These are phyloP conservation scores for Hypanus sabinus DNA, from an alignment of 2,113 vertebrate species.

Conservation along the genomic window DNA sequence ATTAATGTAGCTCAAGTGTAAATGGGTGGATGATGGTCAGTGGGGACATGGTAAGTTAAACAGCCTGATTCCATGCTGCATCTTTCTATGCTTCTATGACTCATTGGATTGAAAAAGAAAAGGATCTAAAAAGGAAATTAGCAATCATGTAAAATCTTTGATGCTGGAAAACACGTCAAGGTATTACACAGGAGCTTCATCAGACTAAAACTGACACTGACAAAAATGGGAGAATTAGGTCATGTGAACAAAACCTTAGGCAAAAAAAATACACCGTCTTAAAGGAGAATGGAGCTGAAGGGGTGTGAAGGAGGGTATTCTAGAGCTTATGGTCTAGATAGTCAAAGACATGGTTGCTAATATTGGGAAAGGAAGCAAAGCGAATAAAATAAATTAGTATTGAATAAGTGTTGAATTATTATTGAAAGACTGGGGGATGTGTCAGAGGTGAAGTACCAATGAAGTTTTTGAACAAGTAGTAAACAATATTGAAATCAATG, in stretches of 20 bases:
- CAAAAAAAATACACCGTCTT: background rate
- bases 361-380: background rate
- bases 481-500: background rate
- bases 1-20: too few species aligned
- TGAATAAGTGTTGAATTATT: background rate
- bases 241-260: background rate
- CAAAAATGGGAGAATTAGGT: background rate
- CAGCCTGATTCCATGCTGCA: too few species aligned
- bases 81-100: too few species aligned
- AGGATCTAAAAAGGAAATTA: background rate
- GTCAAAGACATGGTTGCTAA: background rate
- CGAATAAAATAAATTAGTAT: background rate
- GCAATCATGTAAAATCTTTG: background rate
- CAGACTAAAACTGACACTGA: background rate
- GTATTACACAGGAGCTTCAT: background rate
- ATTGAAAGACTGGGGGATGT: background rate
- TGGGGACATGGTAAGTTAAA: too few species aligned
- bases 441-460: background rate
- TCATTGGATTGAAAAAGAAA: background rate
- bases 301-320: background rate
- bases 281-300: background rate
- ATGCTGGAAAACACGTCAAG: background rate
- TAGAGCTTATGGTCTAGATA: background rate
- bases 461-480: background rate
- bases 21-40: too few species aligned